phyloP scores from a whole-genome alignment of 2,888 invertebrate species.

The Limnephilus rhombicus region DNA sequence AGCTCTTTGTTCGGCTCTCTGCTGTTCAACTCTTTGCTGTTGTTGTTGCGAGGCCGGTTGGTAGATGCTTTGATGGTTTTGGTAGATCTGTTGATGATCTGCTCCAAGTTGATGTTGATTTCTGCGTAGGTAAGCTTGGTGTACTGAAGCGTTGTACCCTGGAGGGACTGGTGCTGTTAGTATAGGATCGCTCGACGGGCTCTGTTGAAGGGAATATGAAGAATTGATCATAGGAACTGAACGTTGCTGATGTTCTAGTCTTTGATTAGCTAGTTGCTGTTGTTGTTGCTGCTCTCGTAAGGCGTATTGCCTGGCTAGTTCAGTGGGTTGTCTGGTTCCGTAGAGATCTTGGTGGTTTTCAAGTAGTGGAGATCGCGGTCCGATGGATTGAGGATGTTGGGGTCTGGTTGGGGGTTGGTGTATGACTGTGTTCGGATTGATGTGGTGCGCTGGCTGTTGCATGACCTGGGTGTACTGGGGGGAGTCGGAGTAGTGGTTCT shows the following conservation, averaged over 20 bases:
- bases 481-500: slow-evolving; percentile 77
- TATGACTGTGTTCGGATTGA: slow-evolving; percentile 68
- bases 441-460: slow-evolving; percentile 71
- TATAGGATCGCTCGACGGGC: slow-evolving; percentile 67
- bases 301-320: slow-evolving; percentile 67
- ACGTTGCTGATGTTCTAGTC: slow-evolving; percentile 61
- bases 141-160: slow-evolving; percentile 79
- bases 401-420: slow-evolving; percentile 74
- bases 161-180: slow-evolving; percentile 71
- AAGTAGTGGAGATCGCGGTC: slow-evolving; percentile 76
- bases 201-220: slow-evolving; percentile 64
- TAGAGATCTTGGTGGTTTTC: slow-evolving; percentile 80
- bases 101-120: slow-evolving; percentile 72
- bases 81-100: slow-evolving; percentile 76
- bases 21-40: not conserved
- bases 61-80: slow-evolving; percentile 77
- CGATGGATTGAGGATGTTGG: slow-evolving; percentile 69
- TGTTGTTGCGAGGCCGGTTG: slow-evolving; percentile 70
- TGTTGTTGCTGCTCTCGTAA: slow-evolving; percentile 66
- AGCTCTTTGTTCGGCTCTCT: not conserved
- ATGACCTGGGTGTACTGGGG: slow-evolving; percentile 74
- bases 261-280: slow-evolving; percentile 69
- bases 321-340: slow-evolving; percentile 70
- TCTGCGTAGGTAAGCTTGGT: slow-evolving; percentile 78
- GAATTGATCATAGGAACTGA: slow-evolving; percentile 61